A percentile compares a stretch with the other conserved stretches of the same genome.
phyloP scores from a whole-genome alignment of 2,888 invertebrate species.

The Tetragnatha montana region DNA sequence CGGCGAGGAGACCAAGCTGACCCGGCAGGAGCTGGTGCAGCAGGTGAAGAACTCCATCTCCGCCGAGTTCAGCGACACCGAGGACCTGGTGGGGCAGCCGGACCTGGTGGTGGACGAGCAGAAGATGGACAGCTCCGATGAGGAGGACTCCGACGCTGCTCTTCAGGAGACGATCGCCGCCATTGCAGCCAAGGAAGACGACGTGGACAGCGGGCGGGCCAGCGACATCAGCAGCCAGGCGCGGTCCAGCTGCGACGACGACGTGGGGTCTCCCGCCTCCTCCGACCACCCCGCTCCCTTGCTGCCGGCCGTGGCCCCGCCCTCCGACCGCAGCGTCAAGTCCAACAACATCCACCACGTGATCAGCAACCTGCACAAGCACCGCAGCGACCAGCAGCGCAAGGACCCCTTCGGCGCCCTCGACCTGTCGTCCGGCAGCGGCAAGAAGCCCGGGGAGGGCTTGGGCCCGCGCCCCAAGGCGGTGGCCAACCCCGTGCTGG shows the following conservation, averaged over 20 bases:
- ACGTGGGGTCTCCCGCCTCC: conserved; percentile 58
- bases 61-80: conserved; percentile 67
- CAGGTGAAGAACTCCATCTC: conserved; percentile 55
- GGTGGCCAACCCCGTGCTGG: conserved; percentile 70
- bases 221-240: conserved; percentile 69
- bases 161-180: conserved; percentile 56
- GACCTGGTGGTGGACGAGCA: conserved; percentile 69
- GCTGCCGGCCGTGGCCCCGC: neutral
- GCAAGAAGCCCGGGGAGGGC: conserved; percentile 12
- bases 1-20: conserved; percentile 7
- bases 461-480: conserved; percentile 23
- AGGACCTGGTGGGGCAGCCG: conserved; percentile 62
- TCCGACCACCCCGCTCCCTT: neutral
- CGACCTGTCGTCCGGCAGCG: conserved; percentile 53
- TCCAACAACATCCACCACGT: conserved; percentile 54
- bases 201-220: conserved; percentile 67
- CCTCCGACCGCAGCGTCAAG: conserved; percentile 24
- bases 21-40: too few relatives aligned
- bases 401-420: conserved; percentile 67
- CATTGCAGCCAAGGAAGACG: conserved; percentile 62
- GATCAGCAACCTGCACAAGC: conserved; percentile 44
- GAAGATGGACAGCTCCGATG: conserved; percentile 63
- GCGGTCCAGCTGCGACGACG: conserved; percentile 65
- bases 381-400: conserved; percentile 36
- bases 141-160: conserved; percentile 47